Base-by-base conservation (phyloP, 2,113 vertebrate species). In the Dipodomys ordii region DNA sequence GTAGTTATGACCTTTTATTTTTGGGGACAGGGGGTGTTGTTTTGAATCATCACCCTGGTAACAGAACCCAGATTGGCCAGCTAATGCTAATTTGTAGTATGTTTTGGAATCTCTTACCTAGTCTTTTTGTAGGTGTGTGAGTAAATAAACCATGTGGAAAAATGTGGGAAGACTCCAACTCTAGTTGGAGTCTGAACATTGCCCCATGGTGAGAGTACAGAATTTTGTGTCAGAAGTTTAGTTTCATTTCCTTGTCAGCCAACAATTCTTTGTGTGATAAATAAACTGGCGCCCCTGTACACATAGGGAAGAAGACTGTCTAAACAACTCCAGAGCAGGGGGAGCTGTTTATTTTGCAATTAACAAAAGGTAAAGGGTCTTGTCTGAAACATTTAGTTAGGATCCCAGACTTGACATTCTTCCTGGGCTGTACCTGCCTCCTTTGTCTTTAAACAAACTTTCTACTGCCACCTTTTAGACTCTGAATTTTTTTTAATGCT, bases 321-420 rank as follows among this genome's bases (percentile, higher is more conserved):
- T 86, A 87, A 92, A 82, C 78, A 90, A 60, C 69, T 72, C 71
- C n/a, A 19, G 65, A 65, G 74, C 62, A 65, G 57, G 82, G 39
- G 53, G 2, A 64, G 92, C 88, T 97, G 90, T 95, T 96, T 94
- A 95, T 80, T 96, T 94, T 92, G 80, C 82, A 95, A 81, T 95
- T 97, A 95, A 71, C 84, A 53, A 88, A 92, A 95, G 76, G 74
- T 64, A 94, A 96, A 94, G 76, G 20, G 80, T 91, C 92, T 95
- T 92, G 92, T 94, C 93, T 94, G 78, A 92, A 97, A 78, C 11
- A 12, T 32, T 94, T 73, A 80, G 83, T 79, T 44, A 65, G 78
- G 44, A 62, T 83, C 88, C 67, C 78, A 90, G 89, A 39, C 87
- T 68, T 83, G 85, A 77, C 60, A 57, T 32, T 82, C 67, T 28